phyloP scores from a whole-genome alignment of 1,140 invertebrate genomes.

The Pseudomyrmex concolor region DNA sequence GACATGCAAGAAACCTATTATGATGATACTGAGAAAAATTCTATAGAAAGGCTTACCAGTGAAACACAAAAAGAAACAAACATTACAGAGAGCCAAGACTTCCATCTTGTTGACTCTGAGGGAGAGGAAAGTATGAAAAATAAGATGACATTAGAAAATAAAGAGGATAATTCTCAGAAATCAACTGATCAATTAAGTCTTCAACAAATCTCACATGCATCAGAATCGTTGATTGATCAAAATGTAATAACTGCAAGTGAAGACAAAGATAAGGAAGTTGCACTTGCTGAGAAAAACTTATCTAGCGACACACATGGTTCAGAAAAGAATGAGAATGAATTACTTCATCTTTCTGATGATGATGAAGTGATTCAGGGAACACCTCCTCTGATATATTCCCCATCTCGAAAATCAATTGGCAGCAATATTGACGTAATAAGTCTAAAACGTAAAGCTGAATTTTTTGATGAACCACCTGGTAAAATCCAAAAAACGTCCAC shows the following conservation, averaged over 20 bases:
- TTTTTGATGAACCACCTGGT: slow-evolving; percentile 33
- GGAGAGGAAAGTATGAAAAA: slow-evolving; percentile 38
- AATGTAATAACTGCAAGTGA: background rate
- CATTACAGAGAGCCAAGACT: slow-evolving; percentile 77
- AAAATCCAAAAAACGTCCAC: slow-evolving; percentile 60
- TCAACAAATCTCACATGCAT: background rate
- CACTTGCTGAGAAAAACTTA: slow-evolving; percentile 13
- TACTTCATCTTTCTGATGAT: slow-evolving; percentile 56
- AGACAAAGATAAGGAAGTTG: slow-evolving; percentile 2
- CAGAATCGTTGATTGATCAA: background rate
- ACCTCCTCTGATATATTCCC: slow-evolving; percentile 63
- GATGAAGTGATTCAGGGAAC: slow-evolving; percentile 78
- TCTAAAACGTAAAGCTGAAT: slow-evolving; percentile 73
- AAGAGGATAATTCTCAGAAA: background rate
- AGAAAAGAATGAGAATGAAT: background rate
- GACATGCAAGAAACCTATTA: slow-evolving; percentile 64
- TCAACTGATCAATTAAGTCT: slow-evolving; percentile 4
- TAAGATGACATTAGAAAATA: background rate
- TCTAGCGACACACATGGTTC: background rate
- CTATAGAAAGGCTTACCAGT: background rate
- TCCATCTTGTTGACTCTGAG: slow-evolving; percentile 70
- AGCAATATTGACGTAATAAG: background rate
- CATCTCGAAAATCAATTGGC: slow-evolving; percentile 50
- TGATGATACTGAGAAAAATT: slow-evolving; percentile 45
- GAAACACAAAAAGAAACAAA: background rate